Percentiles rank a stretch among this genome's conserved stretches.
Conservation (phyloP, 2,888 invertebrate genomes). For the Scaeva pyrastri region DNA sequence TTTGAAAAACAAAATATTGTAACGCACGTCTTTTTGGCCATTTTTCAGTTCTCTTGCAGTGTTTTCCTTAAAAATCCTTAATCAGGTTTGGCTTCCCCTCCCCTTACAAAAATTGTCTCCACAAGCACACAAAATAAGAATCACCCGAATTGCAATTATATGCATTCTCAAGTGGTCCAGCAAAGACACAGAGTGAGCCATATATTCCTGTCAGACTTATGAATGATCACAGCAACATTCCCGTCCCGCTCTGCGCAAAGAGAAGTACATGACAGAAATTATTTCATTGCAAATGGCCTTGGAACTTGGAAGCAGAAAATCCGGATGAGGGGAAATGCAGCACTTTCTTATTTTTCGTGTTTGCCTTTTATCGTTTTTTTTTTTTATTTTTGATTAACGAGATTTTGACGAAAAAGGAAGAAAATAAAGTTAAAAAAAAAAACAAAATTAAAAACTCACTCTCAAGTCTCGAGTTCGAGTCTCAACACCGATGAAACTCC, state of each 20-base stretch:
- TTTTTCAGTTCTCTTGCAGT: too few species aligned
- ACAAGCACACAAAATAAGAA: too few species aligned
- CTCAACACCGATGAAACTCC: conserved; percentile 67
- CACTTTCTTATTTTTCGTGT: conserved; percentile 62
- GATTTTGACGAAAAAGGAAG: conserved; percentile 41
- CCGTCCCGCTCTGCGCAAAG: conserved; percentile 29
- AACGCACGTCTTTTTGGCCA: too few species aligned
- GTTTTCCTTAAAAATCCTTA: too few species aligned
- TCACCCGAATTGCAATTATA: too few species aligned
- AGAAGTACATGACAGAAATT: neutral
- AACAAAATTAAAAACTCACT: conserved; percentile 47
- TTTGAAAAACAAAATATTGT: too few species aligned
- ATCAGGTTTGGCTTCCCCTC: too few species aligned
- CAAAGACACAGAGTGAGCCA: neutral
- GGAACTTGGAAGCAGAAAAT: conserved; percentile 46
- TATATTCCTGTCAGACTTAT: conserved; percentile 20
- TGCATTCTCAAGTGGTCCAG: neutral
- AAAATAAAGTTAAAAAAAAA: neutral
- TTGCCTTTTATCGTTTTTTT: conserved; percentile 24
- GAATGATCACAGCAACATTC: conserved; percentile 9
- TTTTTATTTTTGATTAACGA: conserved; percentile 41
- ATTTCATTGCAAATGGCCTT: conserved; percentile 15
- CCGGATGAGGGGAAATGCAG: conserved; percentile 63
- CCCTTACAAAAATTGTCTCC: too few species aligned
- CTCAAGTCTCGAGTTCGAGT: too few species aligned